These are phyloP conservation scores for Neoniphon sammara DNA, from an alignment of 2,797 vertebrate genomes.

Conservation along the genomic window DNA sequence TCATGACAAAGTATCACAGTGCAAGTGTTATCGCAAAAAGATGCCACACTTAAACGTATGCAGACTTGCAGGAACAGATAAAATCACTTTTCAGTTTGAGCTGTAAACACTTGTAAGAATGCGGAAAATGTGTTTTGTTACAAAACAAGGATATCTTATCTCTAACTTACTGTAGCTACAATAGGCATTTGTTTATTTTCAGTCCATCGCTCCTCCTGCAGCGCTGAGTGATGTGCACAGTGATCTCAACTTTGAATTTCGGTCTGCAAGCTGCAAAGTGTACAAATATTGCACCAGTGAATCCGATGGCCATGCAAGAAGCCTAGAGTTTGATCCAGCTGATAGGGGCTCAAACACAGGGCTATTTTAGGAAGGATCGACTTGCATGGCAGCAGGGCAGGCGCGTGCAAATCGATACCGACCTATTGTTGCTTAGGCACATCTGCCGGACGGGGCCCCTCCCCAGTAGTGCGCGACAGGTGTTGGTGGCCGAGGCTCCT, in stretches of 20 bases:
- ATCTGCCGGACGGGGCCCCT: constrained; percentile 71
- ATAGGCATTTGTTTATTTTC: constrained; percentile 8
- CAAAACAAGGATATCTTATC: constrained; percentile 33
- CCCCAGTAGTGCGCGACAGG: constrained; percentile 74
- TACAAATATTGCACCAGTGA: not conserved
- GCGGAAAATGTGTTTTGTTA: constrained; percentile 32
- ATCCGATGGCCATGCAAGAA: constrained; percentile 17
- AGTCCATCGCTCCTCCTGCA: too few relatives aligned
- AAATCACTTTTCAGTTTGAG: constrained; percentile 25
- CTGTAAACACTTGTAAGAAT: constrained; percentile 49
- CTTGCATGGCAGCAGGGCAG: constrained; percentile 60
- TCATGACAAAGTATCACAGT: constrained; percentile 21
- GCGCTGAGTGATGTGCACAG: too few relatives aligned
- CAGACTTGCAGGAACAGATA: constrained; percentile 17
- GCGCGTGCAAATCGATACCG: constrained; percentile 74
- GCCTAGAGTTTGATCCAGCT: constrained; percentile 37
- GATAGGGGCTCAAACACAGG: constrained; percentile 26
- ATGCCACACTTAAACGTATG: not conserved
- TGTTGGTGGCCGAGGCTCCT: constrained; percentile 67
- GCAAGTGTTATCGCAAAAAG: constrained; percentile 21
- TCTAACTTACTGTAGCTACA: constrained; percentile 13
- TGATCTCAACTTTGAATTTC: not conserved
- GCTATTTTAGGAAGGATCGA: constrained; percentile 49
- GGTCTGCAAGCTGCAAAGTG: not conserved
- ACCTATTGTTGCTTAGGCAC: constrained; percentile 69